Conservation (phyloP, 2,888 invertebrate genomes). For the Drymonia ruficornis region DNA sequence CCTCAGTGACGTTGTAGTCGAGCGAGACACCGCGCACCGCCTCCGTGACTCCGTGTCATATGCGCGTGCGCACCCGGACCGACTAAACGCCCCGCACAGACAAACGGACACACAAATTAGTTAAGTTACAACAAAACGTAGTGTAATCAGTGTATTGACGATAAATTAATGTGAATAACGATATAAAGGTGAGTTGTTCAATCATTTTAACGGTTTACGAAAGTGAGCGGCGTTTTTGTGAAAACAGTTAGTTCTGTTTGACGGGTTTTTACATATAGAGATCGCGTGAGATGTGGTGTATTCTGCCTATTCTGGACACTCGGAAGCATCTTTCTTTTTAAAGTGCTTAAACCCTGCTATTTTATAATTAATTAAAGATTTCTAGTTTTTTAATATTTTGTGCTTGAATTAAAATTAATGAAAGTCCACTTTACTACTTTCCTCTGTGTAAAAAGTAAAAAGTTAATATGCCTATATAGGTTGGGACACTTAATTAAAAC, state of each 20-base stretch:
- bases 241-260: conserved; percentile 52
- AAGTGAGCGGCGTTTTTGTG: conserved; percentile 48
- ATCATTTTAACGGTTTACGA: conserved; percentile 50
- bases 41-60: conserved; percentile 48
- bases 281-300: conserved; percentile 19
- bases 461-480: too few species aligned
- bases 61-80: conserved; percentile 59
- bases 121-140: conserved; percentile 34
- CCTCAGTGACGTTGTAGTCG: conserved; percentile 48
- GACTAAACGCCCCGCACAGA: conserved; percentile 49
- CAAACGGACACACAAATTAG: conserved; percentile 29
- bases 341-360: too few species aligned
- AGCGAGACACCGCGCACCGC: conserved; percentile 36
- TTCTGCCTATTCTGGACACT: background rate
- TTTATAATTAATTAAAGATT: too few species aligned
- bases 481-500: too few species aligned
- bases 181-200: conserved; percentile 57
- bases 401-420: too few species aligned
- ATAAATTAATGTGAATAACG: conserved; percentile 56
- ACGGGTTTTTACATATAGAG: conserved; percentile 33
- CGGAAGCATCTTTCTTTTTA: background rate
- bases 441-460: too few species aligned
- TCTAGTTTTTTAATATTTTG: too few species aligned
- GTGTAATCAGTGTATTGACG: conserved; percentile 42
- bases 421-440: too few species aligned